Evolutionary conservation across 2,797 vertebrate genomes (phyloP), one percentile per base, ranked within the genome.

Genomic region (Trachurus trachurus): DNA sequence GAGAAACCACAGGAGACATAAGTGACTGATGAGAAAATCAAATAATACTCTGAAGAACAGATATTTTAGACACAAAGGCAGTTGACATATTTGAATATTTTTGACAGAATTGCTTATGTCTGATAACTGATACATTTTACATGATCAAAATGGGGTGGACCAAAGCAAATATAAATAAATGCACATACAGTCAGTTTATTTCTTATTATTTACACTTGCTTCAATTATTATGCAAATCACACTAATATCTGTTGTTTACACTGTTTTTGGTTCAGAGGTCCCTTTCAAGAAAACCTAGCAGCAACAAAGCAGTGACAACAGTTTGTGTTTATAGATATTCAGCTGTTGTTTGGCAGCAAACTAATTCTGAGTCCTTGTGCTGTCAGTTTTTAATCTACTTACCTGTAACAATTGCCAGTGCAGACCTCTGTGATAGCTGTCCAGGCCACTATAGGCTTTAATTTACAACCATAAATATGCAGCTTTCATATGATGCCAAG

Each of bases 381-480:
- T 63, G 56, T 22, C 1, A 59, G 57, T 66, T n/a, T 71, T 75
- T 66, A 76, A 58, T 83, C 53, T 56, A 19, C 34, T 76, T 64
- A 75, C 66, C 49, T 52, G 70, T 9, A 58, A 21, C 50, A 68
- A 47, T 53, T 64, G 58, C 34, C 59, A 50, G 17, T 66, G 56
- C 10, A 70, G n/a, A n/a, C 5, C 21, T 70, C 15, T 65, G 42
- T 26, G 42, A 50, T 50, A 39, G 34, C 69, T 62, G 10, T 37
- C 9, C 2, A 49, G 21, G 22, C 40, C 15, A 26, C 47, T 1
- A 26, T 1, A 15, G 26, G 21, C 56, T 60, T 63, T 56, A 9
- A 71, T 76, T 69, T 53, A 78, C 16, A 80, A 49, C 70, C 60
- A 80, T 66, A 68, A 42, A 67, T 49, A 62, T 37, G 29, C 15